Evolutionary conservation across 2,888 invertebrate genomes (phyloP).

Genomic region (Drosophila pseudotalamancana): DNA sequence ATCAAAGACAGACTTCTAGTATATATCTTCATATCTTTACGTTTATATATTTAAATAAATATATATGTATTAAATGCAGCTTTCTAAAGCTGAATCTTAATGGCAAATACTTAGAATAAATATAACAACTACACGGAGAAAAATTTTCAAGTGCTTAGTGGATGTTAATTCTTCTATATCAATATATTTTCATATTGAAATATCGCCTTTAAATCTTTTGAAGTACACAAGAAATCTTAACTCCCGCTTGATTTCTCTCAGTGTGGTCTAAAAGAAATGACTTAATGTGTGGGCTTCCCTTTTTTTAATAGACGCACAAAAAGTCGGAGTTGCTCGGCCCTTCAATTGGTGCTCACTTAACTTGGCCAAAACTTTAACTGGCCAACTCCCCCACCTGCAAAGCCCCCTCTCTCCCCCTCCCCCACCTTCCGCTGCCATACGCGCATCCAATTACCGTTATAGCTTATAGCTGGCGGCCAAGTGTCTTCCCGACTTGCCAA

Average conservation of each 20-base stretch:
- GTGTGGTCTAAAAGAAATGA: not conserved
- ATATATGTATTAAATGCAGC: no score
- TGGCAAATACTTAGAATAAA: no score
- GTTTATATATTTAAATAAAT: no score
- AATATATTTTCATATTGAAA: no score
- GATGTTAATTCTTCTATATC: constrained; percentile 35
- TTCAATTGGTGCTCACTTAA: constrained; percentile 35
- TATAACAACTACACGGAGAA: no score
- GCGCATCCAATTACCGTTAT: constrained; percentile 34
- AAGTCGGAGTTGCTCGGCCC: not conserved
- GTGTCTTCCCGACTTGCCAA: constrained; percentile 36
- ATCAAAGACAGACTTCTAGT: no score
- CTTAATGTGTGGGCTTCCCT: not conserved
- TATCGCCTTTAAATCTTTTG: no score
- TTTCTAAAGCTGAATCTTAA: no score
- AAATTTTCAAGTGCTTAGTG: no score
- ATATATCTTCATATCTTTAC: no score
- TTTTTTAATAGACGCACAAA: not conserved
- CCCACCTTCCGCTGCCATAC: not conserved
- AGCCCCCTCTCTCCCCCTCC: not conserved
- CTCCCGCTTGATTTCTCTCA: no score
- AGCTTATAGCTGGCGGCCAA: not conserved
- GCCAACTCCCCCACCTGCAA: constrained; percentile 7
- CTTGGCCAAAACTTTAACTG: constrained; percentile 9
- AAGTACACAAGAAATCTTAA: no score